Evolutionary conservation across 2,113 vertebrate genomes (phyloP).

Genomic region (Vulpes vulpes): DNA sequence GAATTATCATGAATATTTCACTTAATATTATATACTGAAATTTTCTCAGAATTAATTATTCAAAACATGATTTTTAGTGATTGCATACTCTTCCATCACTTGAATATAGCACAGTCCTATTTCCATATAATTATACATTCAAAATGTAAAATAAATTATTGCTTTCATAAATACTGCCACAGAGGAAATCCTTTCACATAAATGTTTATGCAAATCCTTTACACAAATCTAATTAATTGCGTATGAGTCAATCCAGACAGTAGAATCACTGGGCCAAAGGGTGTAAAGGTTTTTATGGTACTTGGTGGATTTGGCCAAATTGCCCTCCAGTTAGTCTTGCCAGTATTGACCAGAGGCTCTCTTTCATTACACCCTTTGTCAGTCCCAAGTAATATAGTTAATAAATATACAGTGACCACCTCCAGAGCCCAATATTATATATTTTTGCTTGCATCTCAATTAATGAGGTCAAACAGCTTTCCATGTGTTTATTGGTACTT

Average conservation of each 20-base stretch:
- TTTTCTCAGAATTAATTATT: constrained; percentile 59
- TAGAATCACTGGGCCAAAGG: not conserved
- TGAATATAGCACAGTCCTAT: constrained; percentile 16
- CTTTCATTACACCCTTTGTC: not conserved
- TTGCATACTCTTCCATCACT: not conserved
- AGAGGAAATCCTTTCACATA: constrained; percentile 16
- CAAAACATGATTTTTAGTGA: constrained; percentile 33
- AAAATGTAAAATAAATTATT: constrained; percentile 49
- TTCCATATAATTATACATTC: constrained; percentile 19
- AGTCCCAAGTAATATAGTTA: not conserved
- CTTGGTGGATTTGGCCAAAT: constrained; percentile 21
- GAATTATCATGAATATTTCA: constrained; percentile 51
- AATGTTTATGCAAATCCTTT: constrained; percentile 22
- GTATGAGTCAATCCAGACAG: not conserved
- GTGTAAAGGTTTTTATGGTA: not conserved
- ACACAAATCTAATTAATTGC: constrained; percentile 27
- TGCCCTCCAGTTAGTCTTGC: not conserved
- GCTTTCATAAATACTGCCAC: constrained; percentile 19
- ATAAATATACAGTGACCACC: not conserved
- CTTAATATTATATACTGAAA: constrained; percentile 29
- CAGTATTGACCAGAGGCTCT: not conserved
- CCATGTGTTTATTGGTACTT: constrained; percentile 40
- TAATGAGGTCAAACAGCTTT: constrained; percentile 40
- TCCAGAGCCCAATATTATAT: not conserved
- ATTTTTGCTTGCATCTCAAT: constrained; percentile 53